Conservation (phyloP, 1,140 invertebrate species). For the Megathymus violae region DNA sequence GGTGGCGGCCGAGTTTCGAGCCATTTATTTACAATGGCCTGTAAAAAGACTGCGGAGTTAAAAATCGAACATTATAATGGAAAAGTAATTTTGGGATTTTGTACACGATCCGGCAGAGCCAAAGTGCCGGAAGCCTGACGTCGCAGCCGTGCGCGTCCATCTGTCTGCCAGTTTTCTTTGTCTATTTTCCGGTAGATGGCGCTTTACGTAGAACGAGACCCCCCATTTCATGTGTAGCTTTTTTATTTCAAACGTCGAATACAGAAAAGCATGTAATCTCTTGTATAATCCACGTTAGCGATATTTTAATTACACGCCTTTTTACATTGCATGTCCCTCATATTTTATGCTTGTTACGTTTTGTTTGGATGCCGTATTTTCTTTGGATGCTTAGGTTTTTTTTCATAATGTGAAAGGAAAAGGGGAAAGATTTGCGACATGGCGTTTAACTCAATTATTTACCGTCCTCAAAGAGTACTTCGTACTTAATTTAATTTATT, state of each 20-base stretch:
- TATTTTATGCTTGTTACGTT: not conserved
- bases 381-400: too few relatives aligned
- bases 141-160: conserved; percentile 4
- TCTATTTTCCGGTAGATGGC: conserved; percentile 26
- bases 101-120: not conserved
- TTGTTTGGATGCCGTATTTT: not conserved
- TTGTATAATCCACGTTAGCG: conserved; percentile 7
- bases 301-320: conserved; percentile 8
- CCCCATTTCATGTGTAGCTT: conserved; percentile 3
- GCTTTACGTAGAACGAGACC: conserved; percentile 11
- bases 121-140: not conserved
- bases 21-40: conserved; percentile 33
- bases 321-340: not conserved
- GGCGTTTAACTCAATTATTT: too few relatives aligned
- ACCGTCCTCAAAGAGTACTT: too few relatives aligned
- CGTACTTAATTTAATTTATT: too few relatives aligned
- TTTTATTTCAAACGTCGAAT: conserved; percentile 12
- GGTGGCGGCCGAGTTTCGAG: conserved; percentile 47
- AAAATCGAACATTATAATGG: conserved; percentile 33
- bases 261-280: conserved; percentile 17
- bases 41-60: conserved; percentile 15
- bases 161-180: conserved; percentile 22
- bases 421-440: too few relatives aligned
- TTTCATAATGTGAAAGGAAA: too few relatives aligned
- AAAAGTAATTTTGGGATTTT: conserved; percentile 26